Conservation (phyloP, 2,797 vertebrate genomes). For the Babyrousa celebensis region DNA sequence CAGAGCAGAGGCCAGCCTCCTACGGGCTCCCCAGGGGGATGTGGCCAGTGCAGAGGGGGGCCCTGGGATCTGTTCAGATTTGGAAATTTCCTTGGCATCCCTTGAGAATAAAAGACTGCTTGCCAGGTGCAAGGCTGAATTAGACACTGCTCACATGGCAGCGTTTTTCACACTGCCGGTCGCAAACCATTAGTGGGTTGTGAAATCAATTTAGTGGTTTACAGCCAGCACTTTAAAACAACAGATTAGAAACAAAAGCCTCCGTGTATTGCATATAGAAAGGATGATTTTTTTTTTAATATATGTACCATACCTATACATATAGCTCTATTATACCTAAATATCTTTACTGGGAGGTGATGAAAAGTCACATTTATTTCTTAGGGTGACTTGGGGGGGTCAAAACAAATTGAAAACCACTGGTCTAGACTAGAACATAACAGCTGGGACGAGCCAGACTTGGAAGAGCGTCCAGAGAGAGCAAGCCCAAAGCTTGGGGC, state of each 20-base stretch:
- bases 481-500: neutral
- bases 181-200: conserved; percentile 64
- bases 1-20: neutral
- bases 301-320: too few species aligned
- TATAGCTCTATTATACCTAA: neutral
- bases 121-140: fast-evolving
- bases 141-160: neutral
- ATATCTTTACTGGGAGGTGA: too few species aligned
- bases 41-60: fast-evolving
- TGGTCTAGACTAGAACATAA: neutral
- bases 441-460: too few species aligned
- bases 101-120: neutral
- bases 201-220: conserved; percentile 76
- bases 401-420: neutral
- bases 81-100: neutral
- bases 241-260: neutral
- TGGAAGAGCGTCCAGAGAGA: too few species aligned
- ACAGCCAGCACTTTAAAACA: conserved; percentile 39
- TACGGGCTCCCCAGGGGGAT: fast-evolving
- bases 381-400: neutral
- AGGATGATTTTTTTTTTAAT: neutral
- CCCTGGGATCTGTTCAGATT: neutral
- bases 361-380: neutral
- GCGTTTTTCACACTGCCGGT: neutral
- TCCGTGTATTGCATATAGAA: neutral